These are phyloP conservation scores for Epirrhoe tristata DNA, from an alignment of 2,888 invertebrate species.

Conservation along the genomic window DNA sequence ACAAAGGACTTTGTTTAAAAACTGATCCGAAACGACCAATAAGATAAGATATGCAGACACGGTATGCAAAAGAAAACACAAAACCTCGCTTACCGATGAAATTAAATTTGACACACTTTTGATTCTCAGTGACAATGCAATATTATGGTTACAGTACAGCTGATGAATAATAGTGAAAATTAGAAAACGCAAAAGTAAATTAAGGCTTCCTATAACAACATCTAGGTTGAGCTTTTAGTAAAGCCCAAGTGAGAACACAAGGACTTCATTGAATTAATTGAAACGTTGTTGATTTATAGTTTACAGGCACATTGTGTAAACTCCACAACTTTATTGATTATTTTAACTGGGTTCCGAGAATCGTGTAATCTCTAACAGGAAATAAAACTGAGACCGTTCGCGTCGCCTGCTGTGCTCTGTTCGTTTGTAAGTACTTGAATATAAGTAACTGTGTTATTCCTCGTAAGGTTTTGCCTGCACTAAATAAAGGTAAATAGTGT, in stretches of 20 bases:
- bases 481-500: background rate
- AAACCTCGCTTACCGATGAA: no score
- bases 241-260: constrained; percentile 4
- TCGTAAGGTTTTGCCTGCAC: background rate
- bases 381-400: constrained; percentile 49
- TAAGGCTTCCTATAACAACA: background rate
- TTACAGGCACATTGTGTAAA: constrained; percentile 41
- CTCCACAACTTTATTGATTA: constrained; percentile 48
- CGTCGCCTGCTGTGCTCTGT: constrained; percentile 29
- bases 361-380: constrained; percentile 64
- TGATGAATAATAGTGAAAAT: background rate
- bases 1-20: background rate
- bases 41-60: background rate
- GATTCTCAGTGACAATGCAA: background rate
- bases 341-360: constrained; percentile 64
- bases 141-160: background rate
- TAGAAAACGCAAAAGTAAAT: background rate
- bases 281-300: constrained; percentile 37
- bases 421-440: constrained; percentile 12
- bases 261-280: constrained; percentile 17
- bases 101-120: no score
- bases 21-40: background rate
- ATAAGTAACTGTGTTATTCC: background rate
- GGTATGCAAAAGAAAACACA: no score
- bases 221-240: background rate